phyloP scores from a whole-genome alignment of 2,797 vertebrate genomes.

The Varecia variegata region DNA sequence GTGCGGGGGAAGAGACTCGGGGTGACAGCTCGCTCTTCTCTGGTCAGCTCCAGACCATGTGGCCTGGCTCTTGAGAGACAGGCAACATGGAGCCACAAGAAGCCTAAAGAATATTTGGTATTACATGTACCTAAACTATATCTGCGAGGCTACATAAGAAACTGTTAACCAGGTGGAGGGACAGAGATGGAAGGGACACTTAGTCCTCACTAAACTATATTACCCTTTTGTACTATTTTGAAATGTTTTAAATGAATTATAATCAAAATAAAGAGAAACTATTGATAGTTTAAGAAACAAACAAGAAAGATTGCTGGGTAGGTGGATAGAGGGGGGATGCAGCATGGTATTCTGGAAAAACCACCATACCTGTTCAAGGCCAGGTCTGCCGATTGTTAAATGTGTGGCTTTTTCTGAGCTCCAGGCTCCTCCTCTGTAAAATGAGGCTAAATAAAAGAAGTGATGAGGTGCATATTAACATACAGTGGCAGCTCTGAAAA shows the following conservation, averaged over 20 bases:
- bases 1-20: neutral
- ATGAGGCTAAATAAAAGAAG: slow-evolving; percentile 39
- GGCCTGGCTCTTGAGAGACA: slow-evolving; percentile 11
- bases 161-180: neutral
- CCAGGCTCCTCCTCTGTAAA: neutral
- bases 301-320: neutral
- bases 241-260: slow-evolving; percentile 50
- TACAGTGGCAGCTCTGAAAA: neutral
- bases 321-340: neutral
- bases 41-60: slow-evolving; percentile 2
- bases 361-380: neutral
- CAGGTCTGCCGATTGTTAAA: neutral
- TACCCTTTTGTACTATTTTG: slow-evolving; percentile 35
- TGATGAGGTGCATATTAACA: neutral
- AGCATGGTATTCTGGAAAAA: neutral
- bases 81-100: slow-evolving; percentile 11
- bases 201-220: slow-evolving; percentile 22
- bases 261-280: slow-evolving; percentile 58
- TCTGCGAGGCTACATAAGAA: slow-evolving; percentile 20
- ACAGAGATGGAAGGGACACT: neutral
- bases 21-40: slow-evolving; percentile 19
- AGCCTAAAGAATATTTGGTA: slow-evolving; percentile 17
- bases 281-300: slow-evolving; percentile 10
- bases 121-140: neutral
- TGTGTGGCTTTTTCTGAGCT: slow-evolving; percentile 17